Evolutionary conservation across 1,140 invertebrate genomes (phyloP), one percentile per base, ranked within the genome.

Genomic region (Megalopta genalis): DNA sequence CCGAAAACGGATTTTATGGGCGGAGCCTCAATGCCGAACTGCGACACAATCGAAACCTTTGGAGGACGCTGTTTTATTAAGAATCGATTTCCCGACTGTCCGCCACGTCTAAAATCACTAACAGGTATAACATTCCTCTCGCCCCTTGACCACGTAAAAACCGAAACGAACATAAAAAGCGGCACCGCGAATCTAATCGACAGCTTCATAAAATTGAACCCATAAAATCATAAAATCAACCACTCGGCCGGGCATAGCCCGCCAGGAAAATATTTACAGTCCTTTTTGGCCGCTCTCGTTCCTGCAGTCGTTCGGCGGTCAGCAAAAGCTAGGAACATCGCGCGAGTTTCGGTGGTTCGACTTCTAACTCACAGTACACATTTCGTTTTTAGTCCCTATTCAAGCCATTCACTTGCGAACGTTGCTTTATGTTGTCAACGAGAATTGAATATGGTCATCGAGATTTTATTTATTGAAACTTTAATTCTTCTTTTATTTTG

Each of bases 201-300:
- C 92, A 92, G 89, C 90, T 92, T 90, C 91, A 88, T 91, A 90
- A 92, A 93, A 93, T 91, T 88, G 86, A 90, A 89, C 83, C 85
- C 88, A 89, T 92, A 91, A 93, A 93, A 91, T 89, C 90, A 92
- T 92, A 92, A 93, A 93, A 92, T 92, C 90, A 90, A 89, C 90
- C 86, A 90, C 87, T 88, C 67, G 46, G 69, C 65, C 57, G 67
- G 71, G 80, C 83, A 88, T 86, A 83, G 81, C 85, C 72, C 77
- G 76, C 46, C 85, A 86, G 84, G 86, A 87, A 90, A 89, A 89
- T 88, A 90, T 90, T 90, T 90, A 90, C 88, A 88, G 83, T 89
- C 84, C 82, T 79, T 84, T 88, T 89, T 87, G 86, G 88, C 74
- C 86, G 88, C 84, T 86, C 87, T 87, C 87, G 83, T 87, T 89